Evolutionary conservation across 2,797 vertebrate genomes (phyloP).

Genomic region (Erpetoichthys calabaricus): DNA sequence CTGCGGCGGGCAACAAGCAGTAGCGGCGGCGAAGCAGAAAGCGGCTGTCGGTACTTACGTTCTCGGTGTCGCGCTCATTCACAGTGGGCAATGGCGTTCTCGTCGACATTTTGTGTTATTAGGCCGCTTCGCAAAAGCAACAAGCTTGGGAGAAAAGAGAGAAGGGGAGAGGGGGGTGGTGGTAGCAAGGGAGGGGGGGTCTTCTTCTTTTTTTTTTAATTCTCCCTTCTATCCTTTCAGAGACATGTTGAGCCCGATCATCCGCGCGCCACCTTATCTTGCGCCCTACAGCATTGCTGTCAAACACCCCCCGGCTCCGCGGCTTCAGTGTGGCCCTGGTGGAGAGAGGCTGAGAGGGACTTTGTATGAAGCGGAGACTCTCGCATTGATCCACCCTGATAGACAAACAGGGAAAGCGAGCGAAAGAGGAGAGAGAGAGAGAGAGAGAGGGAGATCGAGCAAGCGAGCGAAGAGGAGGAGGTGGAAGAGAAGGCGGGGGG

Average conservation of each 20-base stretch:
- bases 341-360: conserved; percentile 9
- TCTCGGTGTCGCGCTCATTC: conserved; percentile 85
- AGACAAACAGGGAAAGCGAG: conserved; percentile 5
- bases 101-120: conserved; percentile 66
- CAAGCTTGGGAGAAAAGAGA: conserved; percentile 34
- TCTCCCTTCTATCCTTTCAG: conserved; percentile 42
- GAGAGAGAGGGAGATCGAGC: background rate
- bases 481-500: too few species aligned
- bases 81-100: conserved; percentile 90
- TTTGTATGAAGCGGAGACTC: conserved; percentile 13
- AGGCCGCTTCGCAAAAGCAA: conserved; percentile 18
- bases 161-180: conserved; percentile 17
- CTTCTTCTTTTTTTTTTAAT: conserved; percentile 8
- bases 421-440: conserved; percentile 1
- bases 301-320: conserved; percentile 10
- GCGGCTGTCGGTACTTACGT: conserved; percentile 53
- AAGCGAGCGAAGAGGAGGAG: too few species aligned
- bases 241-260: conserved; percentile 21
- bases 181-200: conserved; percentile 15
- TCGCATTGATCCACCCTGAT: conserved; percentile 22
- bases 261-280: conserved; percentile 28
- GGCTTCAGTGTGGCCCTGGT: conserved; percentile 1
- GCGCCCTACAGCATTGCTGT: conserved; percentile 21
- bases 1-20: too few species aligned
- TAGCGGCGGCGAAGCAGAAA: too few species aligned